phyloP scores from a whole-genome alignment of 2,888 invertebrate species.

The Drosophila robusta region DNA sequence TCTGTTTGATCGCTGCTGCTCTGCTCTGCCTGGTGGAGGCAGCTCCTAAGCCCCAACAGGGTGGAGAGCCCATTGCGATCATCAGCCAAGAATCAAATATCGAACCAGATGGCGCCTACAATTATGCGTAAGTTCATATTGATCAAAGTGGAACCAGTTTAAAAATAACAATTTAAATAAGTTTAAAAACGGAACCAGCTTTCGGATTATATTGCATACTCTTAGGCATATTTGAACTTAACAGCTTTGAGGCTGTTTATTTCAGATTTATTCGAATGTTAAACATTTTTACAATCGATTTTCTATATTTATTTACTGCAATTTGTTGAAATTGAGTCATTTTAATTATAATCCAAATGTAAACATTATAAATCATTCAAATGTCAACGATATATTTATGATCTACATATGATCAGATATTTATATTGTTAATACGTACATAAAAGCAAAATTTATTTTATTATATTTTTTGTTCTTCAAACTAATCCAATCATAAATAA shows the following conservation, averaged over 20 bases:
- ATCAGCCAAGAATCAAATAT: conserved; percentile 90
- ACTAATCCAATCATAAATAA: conserved; percentile 37
- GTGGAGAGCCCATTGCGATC: conserved; percentile 87
- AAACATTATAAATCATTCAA: not conserved
- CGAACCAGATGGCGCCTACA: conserved; percentile 90
- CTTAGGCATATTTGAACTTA: conserved; percentile 19
- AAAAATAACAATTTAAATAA: not conserved
- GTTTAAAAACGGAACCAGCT: conserved; percentile 11
- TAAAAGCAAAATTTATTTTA: conserved; percentile 3
- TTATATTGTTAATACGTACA: conserved; percentile 2
- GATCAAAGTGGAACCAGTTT: conserved; percentile 1
- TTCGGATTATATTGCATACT: conserved; percentile 35
- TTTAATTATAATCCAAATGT: not conserved
- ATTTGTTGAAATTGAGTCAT: too few relatives aligned
- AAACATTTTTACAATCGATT: too few relatives aligned
- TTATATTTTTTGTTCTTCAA: conserved; percentile 9
- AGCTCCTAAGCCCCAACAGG: conserved; percentile 87
- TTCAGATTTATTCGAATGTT: too few relatives aligned
- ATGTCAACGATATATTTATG: not conserved
- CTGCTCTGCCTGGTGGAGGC: conserved; percentile 84
- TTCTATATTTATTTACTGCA: too few relatives aligned
- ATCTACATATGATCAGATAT: conserved; percentile 4
- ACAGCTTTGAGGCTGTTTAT: not conserved
- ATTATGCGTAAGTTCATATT: conserved; percentile 87
- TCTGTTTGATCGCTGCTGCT: conserved; percentile 77